These are phyloP conservation scores for Scaptomyza graminum DNA, from an alignment of 1,140 invertebrate species.

Conservation along the genomic window DNA sequence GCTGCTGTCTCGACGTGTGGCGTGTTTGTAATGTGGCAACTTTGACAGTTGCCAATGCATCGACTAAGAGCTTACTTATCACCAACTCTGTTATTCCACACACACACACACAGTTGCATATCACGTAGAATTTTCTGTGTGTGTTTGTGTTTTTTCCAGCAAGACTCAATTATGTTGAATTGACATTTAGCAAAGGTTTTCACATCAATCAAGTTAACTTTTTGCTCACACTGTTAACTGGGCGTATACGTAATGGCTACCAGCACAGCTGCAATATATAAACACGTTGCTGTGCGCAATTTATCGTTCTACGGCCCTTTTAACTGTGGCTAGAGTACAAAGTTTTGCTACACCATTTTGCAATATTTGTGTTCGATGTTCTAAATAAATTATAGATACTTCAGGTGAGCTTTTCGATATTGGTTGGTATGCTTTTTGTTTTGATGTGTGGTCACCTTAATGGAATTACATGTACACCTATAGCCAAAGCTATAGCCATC, in stretches of 20 bases:
- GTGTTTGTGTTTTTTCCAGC: constrained; percentile 15
- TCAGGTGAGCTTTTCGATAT: background rate
- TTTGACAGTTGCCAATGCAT: constrained; percentile 42
- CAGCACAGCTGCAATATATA: constrained; percentile 62
- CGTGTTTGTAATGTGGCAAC: constrained; percentile 60
- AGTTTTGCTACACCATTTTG: constrained; percentile 60
- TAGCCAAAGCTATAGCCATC: background rate
- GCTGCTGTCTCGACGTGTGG: constrained; percentile 53
- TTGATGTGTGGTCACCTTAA: no score
- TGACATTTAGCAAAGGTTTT: constrained; percentile 73
- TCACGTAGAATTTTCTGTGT: constrained; percentile 35
- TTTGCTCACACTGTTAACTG: constrained; percentile 50
- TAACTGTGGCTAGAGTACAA: constrained; percentile 51
- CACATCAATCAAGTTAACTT: constrained; percentile 75
- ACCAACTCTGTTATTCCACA: background rate
- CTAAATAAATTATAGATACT: constrained; percentile 9
- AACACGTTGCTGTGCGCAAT: constrained; percentile 62
- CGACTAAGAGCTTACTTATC: constrained; percentile 42
- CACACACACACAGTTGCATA: constrained; percentile 17
- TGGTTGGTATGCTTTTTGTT: background rate
- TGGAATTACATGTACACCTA: background rate
- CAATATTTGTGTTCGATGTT: constrained; percentile 43
- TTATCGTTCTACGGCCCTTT: constrained; percentile 45
- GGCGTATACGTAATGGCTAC: constrained; percentile 74
- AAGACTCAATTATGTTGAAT: constrained; percentile 74